phyloP scores from a whole-genome alignment of 2,113 vertebrate species.

The Sus scrofa region T2T-Sscrofa CM000824.6:78965501-78966000 shows the following conservation, averaged over 20 bases:
- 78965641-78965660: not conserved
- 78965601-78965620: not conserved
- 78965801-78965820: not conserved
- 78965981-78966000: constrained; percentile 3
- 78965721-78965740: not conserved
- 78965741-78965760: not conserved
- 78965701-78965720: not conserved
- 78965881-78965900: not conserved
- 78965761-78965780: not conserved
- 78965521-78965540: no score
- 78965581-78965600: not conserved
- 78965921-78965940: not conserved
- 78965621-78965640: not conserved
- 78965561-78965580: not conserved
- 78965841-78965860: not conserved
- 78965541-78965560: no score
- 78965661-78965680: not conserved
- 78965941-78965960: not conserved
- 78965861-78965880: not conserved
- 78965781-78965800: not conserved
- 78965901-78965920: not conserved
- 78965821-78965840: not conserved
- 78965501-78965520: no score
- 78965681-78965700: not conserved
- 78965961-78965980: not conserved